Conservation (phyloP, 2,113 vertebrate genomes). For the Alligator mississippiensis region DNA sequence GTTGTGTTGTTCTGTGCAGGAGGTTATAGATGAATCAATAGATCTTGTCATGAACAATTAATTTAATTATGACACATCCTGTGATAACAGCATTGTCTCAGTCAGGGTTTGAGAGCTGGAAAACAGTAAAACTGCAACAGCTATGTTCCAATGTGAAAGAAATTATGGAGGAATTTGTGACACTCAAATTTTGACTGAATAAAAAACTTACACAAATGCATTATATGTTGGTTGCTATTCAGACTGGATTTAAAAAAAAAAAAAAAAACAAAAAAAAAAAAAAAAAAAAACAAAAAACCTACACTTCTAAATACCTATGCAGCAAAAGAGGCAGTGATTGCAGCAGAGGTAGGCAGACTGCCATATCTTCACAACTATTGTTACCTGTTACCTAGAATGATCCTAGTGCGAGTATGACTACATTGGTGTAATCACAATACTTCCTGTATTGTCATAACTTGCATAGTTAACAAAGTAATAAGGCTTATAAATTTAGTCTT, state of each 20-base stretch:
- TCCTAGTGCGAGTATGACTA: accelerated
- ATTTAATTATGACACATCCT: not conserved
- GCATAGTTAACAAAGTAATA: not conserved
- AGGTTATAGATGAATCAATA: not conserved
- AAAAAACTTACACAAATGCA: not conserved
- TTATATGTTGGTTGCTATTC: not conserved
- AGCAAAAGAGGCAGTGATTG: not conserved
- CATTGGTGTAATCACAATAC: not conserved
- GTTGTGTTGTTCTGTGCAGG: not conserved
- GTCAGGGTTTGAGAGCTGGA: not conserved
- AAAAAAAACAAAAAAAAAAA: too few relatives aligned
- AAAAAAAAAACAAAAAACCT: too few relatives aligned
- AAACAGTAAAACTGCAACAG: not conserved
- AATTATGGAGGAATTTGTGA: not conserved
- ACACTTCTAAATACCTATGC: not conserved
- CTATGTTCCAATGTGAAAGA: not conserved
- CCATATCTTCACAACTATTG: not conserved
- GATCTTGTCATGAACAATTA: not conserved
- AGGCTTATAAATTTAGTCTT: not conserved
- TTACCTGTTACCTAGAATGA: accelerated
- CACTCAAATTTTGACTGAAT: not conserved
- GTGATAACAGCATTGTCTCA: not conserved
- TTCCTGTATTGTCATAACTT: not conserved
- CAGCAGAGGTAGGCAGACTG: not conserved
- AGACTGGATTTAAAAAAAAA: accelerated